These are phyloP conservation scores for Dicycla oo DNA, from an alignment of 2,888 invertebrate genomes.

Conservation along the genomic window DNA sequence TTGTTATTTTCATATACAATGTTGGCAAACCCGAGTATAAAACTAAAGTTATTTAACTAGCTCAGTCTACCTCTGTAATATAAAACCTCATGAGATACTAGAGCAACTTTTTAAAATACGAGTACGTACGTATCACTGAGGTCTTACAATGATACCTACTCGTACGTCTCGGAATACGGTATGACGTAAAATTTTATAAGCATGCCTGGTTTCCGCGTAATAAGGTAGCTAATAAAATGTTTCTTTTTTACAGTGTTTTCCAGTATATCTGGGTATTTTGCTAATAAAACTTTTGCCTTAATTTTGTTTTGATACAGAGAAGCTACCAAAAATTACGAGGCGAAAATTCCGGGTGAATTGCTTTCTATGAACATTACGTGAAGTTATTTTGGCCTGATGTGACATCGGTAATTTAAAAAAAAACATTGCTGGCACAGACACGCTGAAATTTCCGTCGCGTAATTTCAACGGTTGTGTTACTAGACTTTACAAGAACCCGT, in stretches of 20 bases:
- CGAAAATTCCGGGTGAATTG: not conserved
- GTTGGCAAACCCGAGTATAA: not conserved
- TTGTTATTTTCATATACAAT: not conserved
- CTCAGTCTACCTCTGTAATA: not conserved
- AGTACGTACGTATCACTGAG: not conserved
- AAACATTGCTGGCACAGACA: not conserved
- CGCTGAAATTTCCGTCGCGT: not conserved
- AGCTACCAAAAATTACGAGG: not conserved
- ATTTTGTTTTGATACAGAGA: not conserved
- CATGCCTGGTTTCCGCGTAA: constrained; percentile 5
- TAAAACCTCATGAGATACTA: constrained; percentile 1
- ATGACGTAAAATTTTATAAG: constrained; percentile 12
- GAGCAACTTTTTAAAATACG: not conserved
- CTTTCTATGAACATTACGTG: not conserved
- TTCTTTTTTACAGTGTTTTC: not conserved
- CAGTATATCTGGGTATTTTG: not conserved
- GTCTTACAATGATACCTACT: constrained; percentile 21
- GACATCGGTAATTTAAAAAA: not conserved
- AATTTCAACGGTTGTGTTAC: not conserved
- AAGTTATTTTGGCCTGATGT: not conserved
- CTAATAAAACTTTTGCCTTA: not conserved
- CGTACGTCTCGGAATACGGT: constrained; percentile 5
- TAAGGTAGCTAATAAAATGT: constrained; percentile 1
- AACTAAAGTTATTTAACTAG: not conserved
- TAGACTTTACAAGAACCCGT: not conserved